Percentiles rank a stretch among this genome's conserved stretches.
These are phyloP conservation scores for Liodrosophila aerea DNA, from an alignment of 2,888 invertebrate genomes.

Conservation along the genomic window DNA sequence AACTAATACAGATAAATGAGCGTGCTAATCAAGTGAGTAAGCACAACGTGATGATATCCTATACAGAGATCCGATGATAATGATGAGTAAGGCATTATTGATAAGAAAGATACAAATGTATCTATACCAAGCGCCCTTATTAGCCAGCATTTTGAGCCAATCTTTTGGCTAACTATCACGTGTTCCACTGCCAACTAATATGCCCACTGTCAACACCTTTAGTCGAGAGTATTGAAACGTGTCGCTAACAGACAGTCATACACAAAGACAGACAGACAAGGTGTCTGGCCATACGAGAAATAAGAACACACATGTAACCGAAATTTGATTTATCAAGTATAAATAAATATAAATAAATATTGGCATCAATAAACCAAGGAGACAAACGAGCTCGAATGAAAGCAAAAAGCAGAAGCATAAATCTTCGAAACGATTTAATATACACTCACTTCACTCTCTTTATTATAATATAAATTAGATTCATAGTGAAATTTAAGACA, in stretches of 20 bases:
- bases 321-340: conserved; percentile 67
- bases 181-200: neutral
- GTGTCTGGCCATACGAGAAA: conserved; percentile 37
- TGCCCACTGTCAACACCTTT: neutral
- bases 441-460: no score
- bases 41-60: conserved; percentile 24
- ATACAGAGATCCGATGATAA: no score
- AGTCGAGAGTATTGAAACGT: conserved; percentile 49
- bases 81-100: no score
- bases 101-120: no score
- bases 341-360: conserved; percentile 62
- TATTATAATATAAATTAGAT: no score
- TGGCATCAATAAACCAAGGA: conserved; percentile 22
- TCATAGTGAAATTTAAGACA: no score
- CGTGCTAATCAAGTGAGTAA: neutral
- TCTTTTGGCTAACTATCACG: neutral
- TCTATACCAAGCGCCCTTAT: no score
- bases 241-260: conserved; percentile 44
- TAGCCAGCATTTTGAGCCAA: no score
- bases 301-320: conserved; percentile 74
- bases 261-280: conserved; percentile 21
- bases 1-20: conserved; percentile 25
- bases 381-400: conserved; percentile 33
- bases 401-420: neutral
- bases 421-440: conserved; percentile 1